Conservation (phyloP, 2,113 vertebrate genomes). For the Hiodon tergisus region DNA sequence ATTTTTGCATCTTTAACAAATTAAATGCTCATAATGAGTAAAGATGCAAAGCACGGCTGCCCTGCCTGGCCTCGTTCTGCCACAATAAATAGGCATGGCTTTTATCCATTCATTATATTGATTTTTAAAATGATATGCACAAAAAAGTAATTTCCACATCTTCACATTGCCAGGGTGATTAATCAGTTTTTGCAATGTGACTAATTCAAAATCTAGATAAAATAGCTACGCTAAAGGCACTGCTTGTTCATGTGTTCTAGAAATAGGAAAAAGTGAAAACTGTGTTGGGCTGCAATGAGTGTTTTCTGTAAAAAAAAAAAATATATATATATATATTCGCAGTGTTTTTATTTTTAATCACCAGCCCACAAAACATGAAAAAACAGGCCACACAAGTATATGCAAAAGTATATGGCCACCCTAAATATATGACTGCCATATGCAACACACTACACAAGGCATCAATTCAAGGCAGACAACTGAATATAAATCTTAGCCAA, state of each 20-base stretch:
- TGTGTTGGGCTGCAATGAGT: neutral
- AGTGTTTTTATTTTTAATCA: no score
- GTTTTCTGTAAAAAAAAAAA: no score
- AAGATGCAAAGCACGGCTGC: constrained; percentile 38
- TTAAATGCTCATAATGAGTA: constrained; percentile 50
- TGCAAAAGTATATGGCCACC: no score
- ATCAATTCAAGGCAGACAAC: neutral
- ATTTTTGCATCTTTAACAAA: constrained; percentile 41
- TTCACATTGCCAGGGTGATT: constrained; percentile 73
- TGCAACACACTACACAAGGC: no score
- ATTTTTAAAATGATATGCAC: constrained; percentile 81
- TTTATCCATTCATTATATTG: constrained; percentile 71
- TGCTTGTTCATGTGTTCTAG: constrained; percentile 55
- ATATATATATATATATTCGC: no score
- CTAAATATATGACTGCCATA: no score
- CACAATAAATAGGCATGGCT: constrained; percentile 65
- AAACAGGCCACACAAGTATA: no score
- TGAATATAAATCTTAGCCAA: neutral
- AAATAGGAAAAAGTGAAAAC: constrained; percentile 46
- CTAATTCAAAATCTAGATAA: constrained; percentile 67
- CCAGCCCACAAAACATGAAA: no score
- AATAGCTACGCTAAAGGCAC: constrained; percentile 63
- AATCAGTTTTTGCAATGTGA: constrained; percentile 66
- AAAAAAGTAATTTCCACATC: constrained; percentile 79
- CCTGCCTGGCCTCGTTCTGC: constrained; percentile 53